A percentile compares a stretch with the other conserved stretches of the same genome.
phyloP scores from a whole-genome alignment of 2,888 invertebrate species.

The Thysanoteuthis rhombus region DNA sequence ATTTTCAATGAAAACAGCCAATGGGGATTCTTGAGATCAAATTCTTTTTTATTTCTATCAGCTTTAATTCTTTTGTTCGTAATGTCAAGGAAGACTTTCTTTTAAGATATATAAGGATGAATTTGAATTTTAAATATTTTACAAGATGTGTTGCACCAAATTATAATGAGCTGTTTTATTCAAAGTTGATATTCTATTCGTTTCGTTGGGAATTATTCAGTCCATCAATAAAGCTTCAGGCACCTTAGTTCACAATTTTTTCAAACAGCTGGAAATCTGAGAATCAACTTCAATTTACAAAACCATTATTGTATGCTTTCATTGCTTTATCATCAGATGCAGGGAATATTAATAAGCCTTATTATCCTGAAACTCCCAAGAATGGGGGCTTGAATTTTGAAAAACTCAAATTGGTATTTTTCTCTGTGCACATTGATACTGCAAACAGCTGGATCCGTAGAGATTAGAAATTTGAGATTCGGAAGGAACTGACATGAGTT shows the following conservation, averaged over 20 bases:
- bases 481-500: not conserved
- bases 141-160: not conserved
- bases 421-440: not conserved
- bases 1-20: not conserved
- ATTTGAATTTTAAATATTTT: conserved; percentile 12
- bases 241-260: not conserved
- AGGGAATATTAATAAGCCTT: not conserved
- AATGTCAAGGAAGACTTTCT: not conserved
- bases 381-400: not conserved
- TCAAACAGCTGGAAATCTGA: not conserved
- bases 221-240: not conserved
- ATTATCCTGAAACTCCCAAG: not conserved
- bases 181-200: not conserved
- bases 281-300: not conserved
- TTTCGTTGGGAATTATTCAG: not conserved
- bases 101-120: too few relatives aligned
- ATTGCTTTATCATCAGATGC: not conserved
- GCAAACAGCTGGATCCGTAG: not conserved
- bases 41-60: not conserved
- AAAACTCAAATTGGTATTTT: not conserved
- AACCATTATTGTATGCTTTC: not conserved
- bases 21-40: not conserved
- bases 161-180: not conserved
- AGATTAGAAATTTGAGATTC: too few relatives aligned
- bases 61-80: not conserved